phyloP scores from a whole-genome alignment of 2,797 vertebrate species.

The Ptychadena robeensis region DNA sequence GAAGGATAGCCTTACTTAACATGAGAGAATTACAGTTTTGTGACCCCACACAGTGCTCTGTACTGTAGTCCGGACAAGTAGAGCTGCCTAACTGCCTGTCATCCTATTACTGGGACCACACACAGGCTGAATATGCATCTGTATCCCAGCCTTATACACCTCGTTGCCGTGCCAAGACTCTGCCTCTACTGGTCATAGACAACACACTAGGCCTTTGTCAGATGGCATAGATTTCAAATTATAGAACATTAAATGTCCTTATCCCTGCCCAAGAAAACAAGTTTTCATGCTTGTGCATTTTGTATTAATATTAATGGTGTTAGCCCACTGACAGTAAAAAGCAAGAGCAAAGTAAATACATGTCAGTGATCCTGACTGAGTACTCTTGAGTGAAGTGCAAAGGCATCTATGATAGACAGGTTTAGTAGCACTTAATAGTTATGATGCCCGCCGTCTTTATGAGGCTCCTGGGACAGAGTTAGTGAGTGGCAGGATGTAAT shows the following conservation, averaged over 20 bases:
- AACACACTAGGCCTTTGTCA: slow-evolving; percentile 30
- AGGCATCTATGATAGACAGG: slow-evolving; percentile 43
- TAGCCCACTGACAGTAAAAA: slow-evolving; percentile 31
- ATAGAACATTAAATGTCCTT: slow-evolving; percentile 28
- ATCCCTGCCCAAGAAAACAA: slow-evolving; percentile 23
- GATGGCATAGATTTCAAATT: slow-evolving; percentile 32
- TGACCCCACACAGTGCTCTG: slow-evolving; percentile 41
- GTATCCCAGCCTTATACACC: slow-evolving; percentile 22
- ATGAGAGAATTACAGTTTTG: slow-evolving; percentile 7
- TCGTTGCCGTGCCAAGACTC: slow-evolving; percentile 24
- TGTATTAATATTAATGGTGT: slow-evolving; percentile 26
- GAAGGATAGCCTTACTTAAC: background rate
- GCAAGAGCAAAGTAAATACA: slow-evolving; percentile 1
- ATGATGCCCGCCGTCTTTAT: slow-evolving; percentile 47
- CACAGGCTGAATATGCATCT: slow-evolving; percentile 44
- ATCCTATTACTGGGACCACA: slow-evolving; percentile 48
- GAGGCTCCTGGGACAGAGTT: slow-evolving; percentile 41
- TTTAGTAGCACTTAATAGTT: slow-evolving; percentile 57
- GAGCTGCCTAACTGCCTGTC: slow-evolving; percentile 31
- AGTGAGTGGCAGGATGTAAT: slow-evolving; percentile 54
- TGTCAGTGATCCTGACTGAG: slow-evolving; percentile 22
- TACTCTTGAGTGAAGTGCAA: slow-evolving; percentile 21
- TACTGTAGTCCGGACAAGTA: slow-evolving; percentile 39
- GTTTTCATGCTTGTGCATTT: slow-evolving; percentile 15
- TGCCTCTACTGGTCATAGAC: slow-evolving; percentile 28